Evolutionary conservation across 2,888 invertebrate genomes (phyloP), one percentile per base, ranked within the genome.

Genomic region (Altica lythri): DNA sequence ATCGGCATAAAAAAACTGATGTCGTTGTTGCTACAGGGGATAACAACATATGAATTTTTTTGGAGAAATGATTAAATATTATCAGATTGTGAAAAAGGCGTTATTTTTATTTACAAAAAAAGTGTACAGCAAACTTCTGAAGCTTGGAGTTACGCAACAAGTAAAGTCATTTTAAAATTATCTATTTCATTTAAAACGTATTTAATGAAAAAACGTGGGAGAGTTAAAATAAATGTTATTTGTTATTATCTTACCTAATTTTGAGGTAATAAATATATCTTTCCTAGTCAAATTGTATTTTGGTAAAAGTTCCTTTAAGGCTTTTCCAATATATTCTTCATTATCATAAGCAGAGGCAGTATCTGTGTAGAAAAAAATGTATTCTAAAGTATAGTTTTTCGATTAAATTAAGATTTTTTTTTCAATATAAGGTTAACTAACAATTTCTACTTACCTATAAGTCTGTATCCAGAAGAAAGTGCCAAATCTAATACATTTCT

Each of bases 201-300:
- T n/a, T n/a, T n/a, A n/a, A n/a, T n/a, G n/a, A n/a, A n/a, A n/a
- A n/a, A n/a, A n/a, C n/a, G n/a, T n/a, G n/a, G n/a, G 29, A 2
- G 10, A n/a, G 10, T 5, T 25, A 25, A 8, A 29, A n/a, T 29
- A 29, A 10, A 10, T n/a, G 29, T 29, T 6, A 25, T 25, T 25
- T 25, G 5, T 25, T 25, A 8, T 25, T n/a, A n/a, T 16, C 51
- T 77, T 80, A 89, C 90, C 80, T 57, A 92, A 75, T 78, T 92
- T 92, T 13, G 89, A 86, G 2, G 90, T 91, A n/a, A 92, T 81
- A 70, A 90, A 91, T 48, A 92, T 81, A 69, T 92, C 89, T 60
- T 84, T 79, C 52, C 92, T 78, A 12, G 78, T 78, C 9, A 92
- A 75, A 18, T 81, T 81, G 71, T 87, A 80, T 69, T 86, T 87